Percentiles rank a stretch among this genome's conserved stretches.
These are phyloP conservation scores for Macropus fuliginosus DNA, from an alignment of 2,797 vertebrate species.

Conservation along the genomic window DNA sequence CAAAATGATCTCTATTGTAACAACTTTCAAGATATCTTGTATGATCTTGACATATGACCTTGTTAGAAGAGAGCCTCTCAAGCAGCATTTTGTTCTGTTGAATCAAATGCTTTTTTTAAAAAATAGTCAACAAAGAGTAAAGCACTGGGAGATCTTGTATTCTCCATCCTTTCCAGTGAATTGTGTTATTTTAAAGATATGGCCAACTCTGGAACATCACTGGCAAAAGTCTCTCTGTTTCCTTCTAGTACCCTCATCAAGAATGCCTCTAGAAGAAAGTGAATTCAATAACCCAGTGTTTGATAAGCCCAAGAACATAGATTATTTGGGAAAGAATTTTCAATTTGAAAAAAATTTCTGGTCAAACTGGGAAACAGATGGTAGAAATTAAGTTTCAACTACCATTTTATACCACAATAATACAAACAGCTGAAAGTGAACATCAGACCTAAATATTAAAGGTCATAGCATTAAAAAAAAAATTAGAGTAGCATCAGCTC, in stretches of 20 bases:
- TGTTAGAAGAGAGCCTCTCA: background rate
- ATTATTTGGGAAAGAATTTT: background rate
- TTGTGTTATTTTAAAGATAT: background rate
- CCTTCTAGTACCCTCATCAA: background rate
- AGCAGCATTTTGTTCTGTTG: background rate
- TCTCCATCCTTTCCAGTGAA: background rate
- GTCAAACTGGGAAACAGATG: background rate
- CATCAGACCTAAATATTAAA: background rate
- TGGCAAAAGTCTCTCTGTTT: background rate
- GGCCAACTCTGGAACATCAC: background rate
- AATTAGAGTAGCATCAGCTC: background rate
- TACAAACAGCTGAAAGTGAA: background rate
- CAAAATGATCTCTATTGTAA: background rate
- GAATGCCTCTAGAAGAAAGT: background rate
- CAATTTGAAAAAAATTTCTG: background rate
- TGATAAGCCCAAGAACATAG: background rate
- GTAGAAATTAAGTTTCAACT: background rate
- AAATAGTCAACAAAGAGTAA: background rate
- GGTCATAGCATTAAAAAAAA: background rate
- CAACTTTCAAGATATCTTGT: background rate
- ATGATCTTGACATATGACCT: background rate
- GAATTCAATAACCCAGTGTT: background rate
- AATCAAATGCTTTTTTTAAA: background rate
- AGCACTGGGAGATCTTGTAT: background rate
- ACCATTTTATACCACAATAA: background rate